Evolutionary conservation across 2,797 vertebrate species (phyloP).

Genomic region (Typhlichthys subterraneus): DNA sequence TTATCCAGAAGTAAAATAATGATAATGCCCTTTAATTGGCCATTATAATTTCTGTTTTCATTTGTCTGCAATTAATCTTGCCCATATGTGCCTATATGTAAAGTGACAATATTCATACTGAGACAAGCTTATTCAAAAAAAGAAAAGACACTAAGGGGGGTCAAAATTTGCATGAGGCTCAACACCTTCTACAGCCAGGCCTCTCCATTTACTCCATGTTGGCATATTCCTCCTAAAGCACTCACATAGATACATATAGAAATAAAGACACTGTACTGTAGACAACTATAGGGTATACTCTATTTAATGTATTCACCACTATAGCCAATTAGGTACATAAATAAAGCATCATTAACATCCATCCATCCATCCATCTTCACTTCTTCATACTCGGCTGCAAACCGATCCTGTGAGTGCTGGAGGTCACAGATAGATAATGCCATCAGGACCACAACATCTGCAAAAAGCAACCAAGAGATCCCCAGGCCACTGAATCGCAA

Average conservation of each 20-base stretch:
- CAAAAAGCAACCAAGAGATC: too few relatives aligned
- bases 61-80: conserved; percentile 34
- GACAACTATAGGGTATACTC: not conserved
- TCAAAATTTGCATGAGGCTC: not conserved
- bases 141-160: not conserved
- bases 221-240: conserved; percentile 10
- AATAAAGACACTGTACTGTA: not conserved
- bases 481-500: too few relatives aligned
- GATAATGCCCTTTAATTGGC: conserved; percentile 1
- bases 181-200: not conserved
- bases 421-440: too few relatives aligned
- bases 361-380: too few relatives aligned
- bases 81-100: conserved; percentile 6
- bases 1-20: conserved; percentile 44
- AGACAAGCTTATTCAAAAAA: conserved; percentile 11
- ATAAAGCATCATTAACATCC: not conserved
- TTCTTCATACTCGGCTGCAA: too few relatives aligned
- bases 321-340: not conserved
- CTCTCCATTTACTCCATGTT: conserved; percentile 4
- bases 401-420: too few relatives aligned
- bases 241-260: conserved; percentile 30
- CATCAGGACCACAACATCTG: too few relatives aligned
- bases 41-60: conserved; percentile 26
- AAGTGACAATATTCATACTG: conserved; percentile 3
- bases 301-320: not conserved